Evolutionary conservation across 2,888 invertebrate genomes (phyloP).

Genomic region (Tanytarsus gracilentus): DNA sequence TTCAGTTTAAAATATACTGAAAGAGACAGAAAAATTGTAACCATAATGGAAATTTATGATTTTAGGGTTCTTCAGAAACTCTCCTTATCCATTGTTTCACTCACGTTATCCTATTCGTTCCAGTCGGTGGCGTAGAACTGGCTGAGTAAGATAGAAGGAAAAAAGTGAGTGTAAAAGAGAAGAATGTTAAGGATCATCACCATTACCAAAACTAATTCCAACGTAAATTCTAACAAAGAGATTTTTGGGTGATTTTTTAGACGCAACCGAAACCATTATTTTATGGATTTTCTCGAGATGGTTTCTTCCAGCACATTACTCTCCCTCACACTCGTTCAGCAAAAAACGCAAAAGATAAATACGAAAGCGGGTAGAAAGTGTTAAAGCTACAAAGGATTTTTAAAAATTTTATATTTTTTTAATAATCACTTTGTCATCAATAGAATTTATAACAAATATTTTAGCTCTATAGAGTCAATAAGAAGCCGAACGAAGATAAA

Average conservation of each 20-base stretch:
- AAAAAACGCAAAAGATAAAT: too few relatives aligned
- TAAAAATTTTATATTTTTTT: too few relatives aligned
- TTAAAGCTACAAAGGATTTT: too few relatives aligned
- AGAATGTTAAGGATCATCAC: background rate
- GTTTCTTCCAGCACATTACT: slow-evolving; percentile 6
- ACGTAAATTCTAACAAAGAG: background rate
- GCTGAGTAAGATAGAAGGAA: too few relatives aligned
- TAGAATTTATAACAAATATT: background rate
- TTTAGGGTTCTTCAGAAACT: background rate
- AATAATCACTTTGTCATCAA: too few relatives aligned
- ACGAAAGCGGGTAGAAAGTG: too few relatives aligned
- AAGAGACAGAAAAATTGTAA: background rate
- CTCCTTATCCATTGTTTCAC: background rate
- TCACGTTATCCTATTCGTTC: slow-evolving; percentile 15
- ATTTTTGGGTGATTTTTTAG: background rate
- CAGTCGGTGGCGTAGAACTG: background rate
- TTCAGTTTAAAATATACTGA: too few relatives aligned
- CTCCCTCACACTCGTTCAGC: background rate
- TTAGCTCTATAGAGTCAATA: too few relatives aligned
- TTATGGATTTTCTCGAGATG: background rate
- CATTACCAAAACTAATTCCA: slow-evolving; percentile 12
- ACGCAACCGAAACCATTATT: slow-evolving; percentile 1
- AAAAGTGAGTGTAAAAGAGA: too few relatives aligned
- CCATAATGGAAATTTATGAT: slow-evolving; percentile 21
- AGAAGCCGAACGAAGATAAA: background rate